Base-by-base conservation (phyloP, 92 coral and sea anemone genomes). In the Zoanthus gigantus region DNA sequence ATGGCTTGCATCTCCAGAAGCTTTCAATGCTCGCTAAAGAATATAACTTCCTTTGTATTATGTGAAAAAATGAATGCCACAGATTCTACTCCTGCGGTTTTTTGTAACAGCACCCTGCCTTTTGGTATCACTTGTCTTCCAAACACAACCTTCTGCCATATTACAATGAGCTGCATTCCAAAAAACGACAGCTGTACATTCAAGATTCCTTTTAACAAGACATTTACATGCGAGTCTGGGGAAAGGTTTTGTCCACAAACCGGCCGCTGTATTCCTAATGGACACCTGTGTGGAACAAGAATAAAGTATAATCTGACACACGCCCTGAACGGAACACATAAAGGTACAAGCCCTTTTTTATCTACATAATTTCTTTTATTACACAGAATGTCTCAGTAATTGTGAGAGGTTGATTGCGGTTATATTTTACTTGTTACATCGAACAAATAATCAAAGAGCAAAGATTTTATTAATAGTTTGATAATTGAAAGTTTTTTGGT, bases 141-240 rank as follows among this genome's bases (percentile, higher is more conserved):
- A 7, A 81, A 66, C 75, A 65, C 50, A 32, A 81, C 85, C 15
- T 81, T 81, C 47, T 81, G 85, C 15, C 85, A 47, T 4, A 44
- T 81, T 11, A 45, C 85, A 16, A 47, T 81, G 85, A 9, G 61
- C 2, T 81, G 85, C 9, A 81, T 81, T 45, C 76, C 52, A 10
- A 65, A 66, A 29, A 45, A 46, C 47, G 85, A 81, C 12, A 46
- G 61, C 30, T 81, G 85, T 16, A 30, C 15, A 17, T 76, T 50
- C 82, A 31, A 46, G 46, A 18, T 67, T 81, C 42, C 74, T 29
- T 65, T 17, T 53, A 81, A 81, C 85, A 9, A 65, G 58, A 63
- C 85, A 6, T 7, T 81, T 17, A 9, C 74, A 17, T 81, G 85
- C 34, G 85, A 67, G 10, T 13, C 23, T 13, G 85, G 85, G 12